Base-by-base conservation (phyloP, 2,888 invertebrate species). In the Acleris literana region DNA sequence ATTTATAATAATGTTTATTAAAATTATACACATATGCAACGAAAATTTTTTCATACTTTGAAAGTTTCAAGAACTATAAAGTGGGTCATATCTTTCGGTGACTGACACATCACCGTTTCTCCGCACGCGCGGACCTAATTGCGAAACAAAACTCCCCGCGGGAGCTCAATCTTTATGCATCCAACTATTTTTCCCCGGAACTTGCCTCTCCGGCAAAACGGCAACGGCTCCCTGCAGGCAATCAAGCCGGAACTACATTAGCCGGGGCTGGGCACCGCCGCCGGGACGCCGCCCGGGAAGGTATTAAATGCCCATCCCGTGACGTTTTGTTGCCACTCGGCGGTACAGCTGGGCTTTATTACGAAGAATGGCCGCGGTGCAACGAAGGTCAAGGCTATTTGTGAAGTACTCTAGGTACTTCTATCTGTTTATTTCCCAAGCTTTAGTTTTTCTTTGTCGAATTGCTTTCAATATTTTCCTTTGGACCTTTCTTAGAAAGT, bases 151-250 rank as follows among this genome's bases (percentile, higher is more conserved):
- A 54, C 25, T 18, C 18, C 9, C 11, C 33, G 1, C 39, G 39
- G 39, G 16, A 29, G 63, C 46, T 55, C 33, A 63, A 54, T 18
- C 13, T 53, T 53, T 58, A 64, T 64, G 53, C 53, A 53, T 20
- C 33, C 39, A n/a, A 48, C 64, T 64, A 59, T 59, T 59, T 59
- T 55, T 20, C 7, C 18, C 48, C 64, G 57, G 39, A 56, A 56
- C 13, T 63, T 17, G 4, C 22, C 53, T 25, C 33, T 39, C 46
- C 17, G n/a, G 51, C 9, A 33, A 49, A 49, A 55, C 20, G 55
- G 9, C 16, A 22, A 55, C 13, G 9, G 55, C n/a, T 43, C 55
- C 20, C 55, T 16, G 22, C 20, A 20, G 55, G 20, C 55, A 55
- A 55, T 55, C 55, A 55, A 18, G 55, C 55, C 54, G 18, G 33